Conservation (phyloP, 2,113 vertebrate species). For the Microtus pennsylvanicus region DNA sequence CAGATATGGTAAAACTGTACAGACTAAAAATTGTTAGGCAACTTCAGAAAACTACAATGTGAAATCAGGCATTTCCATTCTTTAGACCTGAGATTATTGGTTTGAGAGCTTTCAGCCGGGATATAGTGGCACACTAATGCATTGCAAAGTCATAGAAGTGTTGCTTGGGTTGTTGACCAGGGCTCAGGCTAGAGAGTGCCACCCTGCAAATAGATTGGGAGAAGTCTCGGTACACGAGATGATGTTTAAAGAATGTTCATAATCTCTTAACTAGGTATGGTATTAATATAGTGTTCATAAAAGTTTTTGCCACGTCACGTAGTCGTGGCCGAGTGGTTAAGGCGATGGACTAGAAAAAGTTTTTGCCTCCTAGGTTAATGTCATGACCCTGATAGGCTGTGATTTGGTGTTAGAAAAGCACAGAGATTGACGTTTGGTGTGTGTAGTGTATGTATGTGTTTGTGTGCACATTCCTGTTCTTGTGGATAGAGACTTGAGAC, state of each 20-base stretch:
- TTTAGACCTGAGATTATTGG: background rate
- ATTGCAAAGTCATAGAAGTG: background rate
- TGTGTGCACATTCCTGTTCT: background rate
- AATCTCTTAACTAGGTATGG: background rate
- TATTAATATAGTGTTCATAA: background rate
- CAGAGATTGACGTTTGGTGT: background rate
- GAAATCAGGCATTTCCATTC: background rate
- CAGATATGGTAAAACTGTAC: background rate
- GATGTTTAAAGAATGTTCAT: background rate
- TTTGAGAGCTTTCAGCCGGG: background rate
- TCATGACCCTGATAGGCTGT: background rate
- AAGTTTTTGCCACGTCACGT: constrained; percentile 32
- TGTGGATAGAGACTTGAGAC: too few species aligned
- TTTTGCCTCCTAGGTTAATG: constrained; percentile 23
- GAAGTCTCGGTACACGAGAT: background rate
- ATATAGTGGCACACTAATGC: background rate
- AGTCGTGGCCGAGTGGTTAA: too few species aligned
- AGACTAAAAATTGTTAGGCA: background rate
- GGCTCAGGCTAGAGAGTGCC: background rate
- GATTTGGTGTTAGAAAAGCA: background rate
- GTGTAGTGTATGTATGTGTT: background rate
- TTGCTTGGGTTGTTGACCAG: background rate
- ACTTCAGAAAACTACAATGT: background rate
- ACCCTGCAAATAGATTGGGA: background rate
- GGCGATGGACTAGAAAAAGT: too few species aligned